These are phyloP conservation scores for Automeris io DNA, from an alignment of 2,888 invertebrate genomes.

Conservation along the genomic window DNA sequence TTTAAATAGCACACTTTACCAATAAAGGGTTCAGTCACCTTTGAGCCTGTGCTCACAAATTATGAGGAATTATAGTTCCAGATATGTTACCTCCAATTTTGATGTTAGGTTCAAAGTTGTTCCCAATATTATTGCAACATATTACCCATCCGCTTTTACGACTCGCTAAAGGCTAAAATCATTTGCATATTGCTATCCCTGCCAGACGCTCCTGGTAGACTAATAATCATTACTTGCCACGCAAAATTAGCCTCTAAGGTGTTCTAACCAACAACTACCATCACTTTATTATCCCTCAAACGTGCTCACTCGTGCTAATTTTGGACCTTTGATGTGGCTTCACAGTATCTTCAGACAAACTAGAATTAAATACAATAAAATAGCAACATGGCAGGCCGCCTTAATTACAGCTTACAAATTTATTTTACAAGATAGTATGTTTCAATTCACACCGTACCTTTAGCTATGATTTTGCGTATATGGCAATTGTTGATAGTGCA, in stretches of 20 bases:
- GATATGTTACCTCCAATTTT: not conserved
- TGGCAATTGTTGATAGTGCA: too few species aligned
- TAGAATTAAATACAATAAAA: slow-evolving; percentile 27
- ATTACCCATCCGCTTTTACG: slow-evolving; percentile 17
- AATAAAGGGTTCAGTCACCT: too few species aligned
- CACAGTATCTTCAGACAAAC: slow-evolving; percentile 32
- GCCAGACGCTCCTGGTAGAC: slow-evolving; percentile 40
- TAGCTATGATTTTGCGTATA: too few species aligned
- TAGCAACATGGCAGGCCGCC: slow-evolving; percentile 8
- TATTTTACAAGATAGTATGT: too few species aligned
- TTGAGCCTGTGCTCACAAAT: slow-evolving; percentile 16
- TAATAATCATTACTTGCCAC: slow-evolving; percentile 69
- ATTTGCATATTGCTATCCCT: slow-evolving; percentile 70
- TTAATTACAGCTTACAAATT: too few species aligned
- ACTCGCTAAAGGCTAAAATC: slow-evolving; percentile 62
- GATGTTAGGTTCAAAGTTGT: not conserved
- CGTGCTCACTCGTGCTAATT: slow-evolving; percentile 69
- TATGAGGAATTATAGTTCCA: too few species aligned
- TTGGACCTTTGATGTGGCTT: slow-evolving; percentile 66
- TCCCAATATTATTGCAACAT: slow-evolving; percentile 4
- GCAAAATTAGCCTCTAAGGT: slow-evolving; percentile 73
- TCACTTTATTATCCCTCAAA: slow-evolving; percentile 69
- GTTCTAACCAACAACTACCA: slow-evolving; percentile 57
- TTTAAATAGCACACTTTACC: too few species aligned
- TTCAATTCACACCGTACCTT: too few species aligned